phyloP scores from a whole-genome alignment of 1,140 invertebrate species.

The Pemphigus obesinymphae region DNA sequence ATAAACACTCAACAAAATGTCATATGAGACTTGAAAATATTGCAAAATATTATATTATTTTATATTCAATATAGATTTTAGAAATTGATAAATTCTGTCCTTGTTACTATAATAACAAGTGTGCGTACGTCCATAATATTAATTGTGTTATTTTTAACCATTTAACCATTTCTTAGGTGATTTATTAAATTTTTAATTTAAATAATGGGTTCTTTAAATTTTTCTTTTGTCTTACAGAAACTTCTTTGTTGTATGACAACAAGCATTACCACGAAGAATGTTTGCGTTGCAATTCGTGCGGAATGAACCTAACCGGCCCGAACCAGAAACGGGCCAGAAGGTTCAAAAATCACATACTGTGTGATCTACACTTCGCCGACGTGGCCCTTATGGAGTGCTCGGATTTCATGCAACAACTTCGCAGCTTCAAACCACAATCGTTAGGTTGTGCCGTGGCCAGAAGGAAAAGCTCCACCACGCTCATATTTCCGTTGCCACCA shows the following conservation, averaged over 20 bases:
- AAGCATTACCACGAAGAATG: conserved; percentile 95
- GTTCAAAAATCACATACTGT: conserved; percentile 80
- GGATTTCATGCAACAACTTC: conserved; percentile 92
- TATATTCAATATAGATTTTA: too few relatives aligned
- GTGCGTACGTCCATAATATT: too few relatives aligned
- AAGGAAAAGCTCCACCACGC: conserved; percentile 85
- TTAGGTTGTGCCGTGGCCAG: conserved; percentile 87
- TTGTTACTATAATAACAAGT: too few relatives aligned
- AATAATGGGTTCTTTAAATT: not conserved
- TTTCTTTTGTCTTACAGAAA: conserved; percentile 62
- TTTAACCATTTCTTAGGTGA: too few relatives aligned
- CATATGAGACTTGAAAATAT: too few relatives aligned
- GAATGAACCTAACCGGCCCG: conserved; percentile 82
- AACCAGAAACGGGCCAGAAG: conserved; percentile 75
- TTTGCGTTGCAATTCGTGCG: conserved; percentile 88
- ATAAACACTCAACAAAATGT: too few relatives aligned
- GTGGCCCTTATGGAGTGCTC: conserved; percentile 92
- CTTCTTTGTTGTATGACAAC: conserved; percentile 85
- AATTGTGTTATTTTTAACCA: too few relatives aligned
- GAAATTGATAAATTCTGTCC: too few relatives aligned
- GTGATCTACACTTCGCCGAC: conserved; percentile 87
- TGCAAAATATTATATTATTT: too few relatives aligned
- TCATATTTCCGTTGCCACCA: conserved; percentile 87
- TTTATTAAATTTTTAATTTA: not conserved
- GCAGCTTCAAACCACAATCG: conserved; percentile 91